Evolutionary conservation across 23 tunicate species (phyloP).

Genomic region (Diplosoma virens): DNA sequence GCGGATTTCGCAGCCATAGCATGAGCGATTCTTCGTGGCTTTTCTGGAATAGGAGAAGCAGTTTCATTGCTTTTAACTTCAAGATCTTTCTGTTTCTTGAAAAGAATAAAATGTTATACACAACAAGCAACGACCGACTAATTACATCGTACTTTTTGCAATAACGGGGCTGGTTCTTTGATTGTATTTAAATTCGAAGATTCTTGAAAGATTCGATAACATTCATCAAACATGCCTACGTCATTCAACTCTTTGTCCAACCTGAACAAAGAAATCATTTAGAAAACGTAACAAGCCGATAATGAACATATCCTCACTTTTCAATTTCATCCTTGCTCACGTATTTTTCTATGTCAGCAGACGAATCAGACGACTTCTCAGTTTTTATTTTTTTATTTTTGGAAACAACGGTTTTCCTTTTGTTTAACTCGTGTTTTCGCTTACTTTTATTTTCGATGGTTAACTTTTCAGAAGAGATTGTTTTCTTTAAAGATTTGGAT

Average conservation of each 20-base stretch:
- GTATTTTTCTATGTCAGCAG: slow-evolving; percentile 30
- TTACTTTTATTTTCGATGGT: not conserved
- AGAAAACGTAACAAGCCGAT: too few relatives aligned
- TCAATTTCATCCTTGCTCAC: slow-evolving; percentile 59
- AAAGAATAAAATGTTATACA: too few relatives aligned
- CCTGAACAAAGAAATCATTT: not conserved
- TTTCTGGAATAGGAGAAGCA: not conserved
- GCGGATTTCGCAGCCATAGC: slow-evolving; percentile 44
- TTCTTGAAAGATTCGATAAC: slow-evolving; percentile 61
- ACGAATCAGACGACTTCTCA: too few relatives aligned
- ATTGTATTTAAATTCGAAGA: not conserved
- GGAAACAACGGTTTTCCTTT: not conserved
- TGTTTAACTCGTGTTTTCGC: not conserved
- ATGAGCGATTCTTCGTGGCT: slow-evolving; percentile 61
- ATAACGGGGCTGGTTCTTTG: too few relatives aligned
- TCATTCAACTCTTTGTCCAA: slow-evolving; percentile 43
- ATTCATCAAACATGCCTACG: slow-evolving; percentile 45
- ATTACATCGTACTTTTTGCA: too few relatives aligned
- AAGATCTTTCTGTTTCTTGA: too few relatives aligned
- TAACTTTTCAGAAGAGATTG: not conserved
- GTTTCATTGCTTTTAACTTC: too few relatives aligned
- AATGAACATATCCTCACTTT: too few relatives aligned
- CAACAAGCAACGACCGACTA: too few relatives aligned
- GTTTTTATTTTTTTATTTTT: slow-evolving; percentile 12
- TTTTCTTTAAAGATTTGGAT: not conserved